Conservation (phyloP, 2,888 invertebrate species). For the Cryptosula pallasiana region DNA sequence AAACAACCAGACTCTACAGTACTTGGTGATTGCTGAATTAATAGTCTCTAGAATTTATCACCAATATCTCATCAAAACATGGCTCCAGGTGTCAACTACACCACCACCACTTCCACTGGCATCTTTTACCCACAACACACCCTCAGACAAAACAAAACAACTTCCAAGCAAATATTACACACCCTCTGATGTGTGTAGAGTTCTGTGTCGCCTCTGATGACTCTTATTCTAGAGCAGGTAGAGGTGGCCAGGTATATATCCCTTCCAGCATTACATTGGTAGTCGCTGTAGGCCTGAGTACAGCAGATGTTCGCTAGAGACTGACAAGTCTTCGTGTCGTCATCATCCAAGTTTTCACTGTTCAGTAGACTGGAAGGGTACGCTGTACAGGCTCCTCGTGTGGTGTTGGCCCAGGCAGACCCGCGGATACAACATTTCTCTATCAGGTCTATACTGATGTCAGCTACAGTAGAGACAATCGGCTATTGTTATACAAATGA, state of each 20-base stretch:
- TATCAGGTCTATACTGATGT: not conserved
- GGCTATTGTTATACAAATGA: too few relatives aligned
- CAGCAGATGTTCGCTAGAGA: not conserved
- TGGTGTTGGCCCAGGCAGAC: not conserved
- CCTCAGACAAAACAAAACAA: too few relatives aligned
- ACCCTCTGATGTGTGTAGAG: not conserved
- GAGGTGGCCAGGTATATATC: not conserved
- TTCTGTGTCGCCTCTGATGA: not conserved
- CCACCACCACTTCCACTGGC: too few relatives aligned
- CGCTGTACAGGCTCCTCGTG: not conserved
- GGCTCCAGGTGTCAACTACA: too few relatives aligned
- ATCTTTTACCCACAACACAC: too few relatives aligned
- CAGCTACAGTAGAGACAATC: not conserved
- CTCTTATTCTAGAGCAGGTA: conserved; percentile 5
- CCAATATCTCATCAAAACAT: too few relatives aligned
- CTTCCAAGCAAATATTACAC: too few relatives aligned
- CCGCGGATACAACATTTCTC: not conserved
- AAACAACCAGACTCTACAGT: too few relatives aligned
- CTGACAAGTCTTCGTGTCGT: not conserved
- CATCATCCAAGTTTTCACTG: not conserved
- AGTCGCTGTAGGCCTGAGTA: not conserved
- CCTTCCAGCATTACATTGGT: not conserved
- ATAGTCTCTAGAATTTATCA: too few relatives aligned
- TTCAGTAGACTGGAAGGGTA: not conserved
- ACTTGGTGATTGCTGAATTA: too few relatives aligned